Conservation (phyloP, 2,888 invertebrate genomes). For the Allygus modestus region DNA sequence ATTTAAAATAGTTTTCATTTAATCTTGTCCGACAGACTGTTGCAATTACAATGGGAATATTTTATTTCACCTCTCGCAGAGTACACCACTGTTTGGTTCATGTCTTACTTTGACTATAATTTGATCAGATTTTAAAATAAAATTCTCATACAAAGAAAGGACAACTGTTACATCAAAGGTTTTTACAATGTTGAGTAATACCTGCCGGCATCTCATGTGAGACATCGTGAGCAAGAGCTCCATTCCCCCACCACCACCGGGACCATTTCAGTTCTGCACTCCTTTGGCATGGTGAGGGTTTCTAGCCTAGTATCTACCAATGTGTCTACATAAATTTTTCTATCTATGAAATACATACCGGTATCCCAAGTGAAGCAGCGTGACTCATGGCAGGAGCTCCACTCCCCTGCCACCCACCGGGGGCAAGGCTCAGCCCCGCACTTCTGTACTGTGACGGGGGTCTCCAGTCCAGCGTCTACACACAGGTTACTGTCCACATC, state of each 20-base stretch:
- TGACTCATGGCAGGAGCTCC: conserved; percentile 85
- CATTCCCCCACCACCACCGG: conserved; percentile 84
- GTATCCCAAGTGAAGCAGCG: conserved; percentile 87
- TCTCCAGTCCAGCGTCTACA: conserved; percentile 83
- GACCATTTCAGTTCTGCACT: conserved; percentile 83
- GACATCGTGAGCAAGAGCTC: conserved; percentile 86
- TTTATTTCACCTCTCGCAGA: too few relatives aligned
- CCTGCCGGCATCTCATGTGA: conserved; percentile 83
- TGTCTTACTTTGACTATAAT: too few relatives aligned
- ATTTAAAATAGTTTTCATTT: too few relatives aligned
- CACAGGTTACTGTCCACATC: conserved; percentile 82
- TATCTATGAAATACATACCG: conserved; percentile 75
- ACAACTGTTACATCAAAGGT: too few relatives aligned
- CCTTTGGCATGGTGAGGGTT: conserved; percentile 80
- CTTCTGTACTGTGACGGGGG: conserved; percentile 80
- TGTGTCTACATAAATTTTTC: conserved; percentile 80
- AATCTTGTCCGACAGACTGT: too few relatives aligned
- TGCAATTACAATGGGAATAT: too few relatives aligned
- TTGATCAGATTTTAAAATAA: too few relatives aligned
- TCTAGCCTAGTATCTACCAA: conserved; percentile 78
- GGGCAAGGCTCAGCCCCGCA: conserved; percentile 85
- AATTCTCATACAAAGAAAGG: too few relatives aligned
- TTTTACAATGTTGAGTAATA: too few relatives aligned
- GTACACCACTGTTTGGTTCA: too few relatives aligned
- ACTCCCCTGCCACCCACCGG: conserved; percentile 83